Evolutionary conservation across 2,888 invertebrate species (phyloP), one percentile per base, ranked within the genome.

Genomic region (Amblyjoppa fuscipennis): DNA sequence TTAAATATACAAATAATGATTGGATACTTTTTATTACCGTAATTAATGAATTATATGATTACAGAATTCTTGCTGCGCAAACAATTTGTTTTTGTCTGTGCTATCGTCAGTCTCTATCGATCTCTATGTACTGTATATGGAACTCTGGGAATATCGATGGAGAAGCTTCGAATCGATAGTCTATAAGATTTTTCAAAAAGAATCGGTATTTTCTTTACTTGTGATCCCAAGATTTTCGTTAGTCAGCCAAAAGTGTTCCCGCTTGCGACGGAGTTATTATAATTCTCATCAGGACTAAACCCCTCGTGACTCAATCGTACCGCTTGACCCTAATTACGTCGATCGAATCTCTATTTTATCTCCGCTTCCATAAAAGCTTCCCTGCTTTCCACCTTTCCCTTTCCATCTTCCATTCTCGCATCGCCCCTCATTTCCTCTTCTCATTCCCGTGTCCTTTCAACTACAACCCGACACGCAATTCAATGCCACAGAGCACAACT

Each of bases 401-500:
- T 49, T 51, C 56, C 38, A 68, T 34, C 69, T 49, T 13, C 20
- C 53, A 0, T 38, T 71, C 49, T 53, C 56, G 2, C 49, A 34
- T 49, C 69, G 16, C 31, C 53, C 38, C 38, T 41, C 61, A 38
- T 61, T 61, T 64, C 70, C 75, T 70, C 70, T 76, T 76, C 51
- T 79, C 45, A 53, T 2, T 51, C 51, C 68, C 38, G 34, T 38
- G 51, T 13, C 61, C 61, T 83, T 85, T 77, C 56, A 85, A 76
- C 85, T 69, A 56, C 80, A 25, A 56, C 7, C 69, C 56, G 69
- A 83, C 85, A 85, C 77, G 83, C 83, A 38, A 85, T 85, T 85
- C 80, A 74, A 83, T 81, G 69, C 83, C 74, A 77, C 73, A 28
- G 53, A n/a, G 56, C 61, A 28, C 11, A 85, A 85, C 85, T 85